Conservation (phyloP, 2,797 vertebrate species). For the Gephyroberyx darwinii region DNA sequence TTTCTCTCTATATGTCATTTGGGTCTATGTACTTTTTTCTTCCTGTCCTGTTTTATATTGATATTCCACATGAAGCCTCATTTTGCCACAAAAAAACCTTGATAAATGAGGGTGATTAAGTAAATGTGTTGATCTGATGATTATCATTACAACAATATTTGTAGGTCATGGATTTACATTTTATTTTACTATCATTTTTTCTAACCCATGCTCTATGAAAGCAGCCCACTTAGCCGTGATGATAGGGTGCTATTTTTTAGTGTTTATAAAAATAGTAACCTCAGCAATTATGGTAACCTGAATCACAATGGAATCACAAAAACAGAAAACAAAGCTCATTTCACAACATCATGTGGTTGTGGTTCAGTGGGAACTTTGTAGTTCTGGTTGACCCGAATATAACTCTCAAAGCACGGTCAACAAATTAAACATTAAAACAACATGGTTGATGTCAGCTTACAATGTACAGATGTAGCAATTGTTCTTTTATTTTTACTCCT, state of each 20-base stretch:
- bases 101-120: conserved; percentile 61
- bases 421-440: conserved; percentile 36
- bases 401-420: conserved; percentile 24
- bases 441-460: conserved; percentile 23
- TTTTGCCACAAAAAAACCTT: conserved; percentile 22
- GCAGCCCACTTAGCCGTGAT: conserved; percentile 38
- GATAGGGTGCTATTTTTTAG: conserved; percentile 31
- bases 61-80: background rate
- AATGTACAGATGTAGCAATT: conserved; percentile 27
- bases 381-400: conserved; percentile 39
- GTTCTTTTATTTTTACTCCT: conserved; percentile 12
- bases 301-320: conserved; percentile 45
- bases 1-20: background rate
- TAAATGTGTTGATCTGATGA: conserved; percentile 42
- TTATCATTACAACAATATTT: conserved; percentile 52
- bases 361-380: conserved; percentile 47
- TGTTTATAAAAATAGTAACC: conserved; percentile 60
- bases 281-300: conserved; percentile 59
- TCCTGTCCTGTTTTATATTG: background rate
- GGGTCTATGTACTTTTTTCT: background rate
- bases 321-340: conserved; percentile 37
- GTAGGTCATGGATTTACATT: conserved; percentile 50
- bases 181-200: conserved; percentile 49
- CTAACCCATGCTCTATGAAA: conserved; percentile 25
- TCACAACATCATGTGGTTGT: conserved; percentile 57